Conservation (phyloP, 2,888 invertebrate species). For the Cephus nigrinus region DNA sequence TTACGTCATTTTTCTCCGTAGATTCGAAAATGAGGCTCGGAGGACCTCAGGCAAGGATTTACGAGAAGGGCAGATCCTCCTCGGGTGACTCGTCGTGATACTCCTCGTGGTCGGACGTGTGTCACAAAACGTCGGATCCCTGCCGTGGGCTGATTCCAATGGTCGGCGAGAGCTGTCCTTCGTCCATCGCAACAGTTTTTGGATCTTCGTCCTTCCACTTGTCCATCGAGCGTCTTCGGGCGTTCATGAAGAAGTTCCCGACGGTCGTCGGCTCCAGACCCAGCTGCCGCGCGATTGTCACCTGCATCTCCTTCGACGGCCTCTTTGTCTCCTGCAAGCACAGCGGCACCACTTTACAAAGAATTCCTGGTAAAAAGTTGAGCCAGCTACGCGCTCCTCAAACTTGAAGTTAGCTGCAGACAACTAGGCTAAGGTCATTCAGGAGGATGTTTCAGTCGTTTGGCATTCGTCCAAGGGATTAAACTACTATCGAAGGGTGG, state of each 20-base stretch:
- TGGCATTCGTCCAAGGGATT: conserved; percentile 37
- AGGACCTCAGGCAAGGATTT: conserved; percentile 34
- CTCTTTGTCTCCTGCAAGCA: conserved; percentile 92
- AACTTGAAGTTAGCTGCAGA: background rate
- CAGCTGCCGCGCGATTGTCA: conserved; percentile 96
- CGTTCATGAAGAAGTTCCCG: conserved; percentile 99
- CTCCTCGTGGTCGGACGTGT: conserved; percentile 67
- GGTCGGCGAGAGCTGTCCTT: conserved; percentile 64
- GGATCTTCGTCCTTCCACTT: conserved; percentile 97
- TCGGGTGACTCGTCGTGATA: conserved; percentile 65
- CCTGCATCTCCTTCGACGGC: conserved; percentile 99
- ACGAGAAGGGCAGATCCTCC: conserved; percentile 63
- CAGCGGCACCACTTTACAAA: background rate
- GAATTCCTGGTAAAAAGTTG: too few relatives aligned
- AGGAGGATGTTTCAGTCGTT: conserved; percentile 28
- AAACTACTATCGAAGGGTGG: too few relatives aligned
- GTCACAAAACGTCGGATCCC: conserved; percentile 65
- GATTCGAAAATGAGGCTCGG: background rate
- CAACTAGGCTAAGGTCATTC: conserved; percentile 51
- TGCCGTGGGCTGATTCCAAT: conserved; percentile 64
- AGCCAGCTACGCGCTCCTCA: too few relatives aligned
- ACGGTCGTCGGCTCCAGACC: conserved; percentile 98
- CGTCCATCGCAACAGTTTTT: conserved; percentile 68
- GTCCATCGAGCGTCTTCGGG: conserved; percentile 96
- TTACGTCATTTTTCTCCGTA: conserved; percentile 10